phyloP scores from a whole-genome alignment of 2,797 vertebrate genomes.

The Danio albolineatus region DNA sequence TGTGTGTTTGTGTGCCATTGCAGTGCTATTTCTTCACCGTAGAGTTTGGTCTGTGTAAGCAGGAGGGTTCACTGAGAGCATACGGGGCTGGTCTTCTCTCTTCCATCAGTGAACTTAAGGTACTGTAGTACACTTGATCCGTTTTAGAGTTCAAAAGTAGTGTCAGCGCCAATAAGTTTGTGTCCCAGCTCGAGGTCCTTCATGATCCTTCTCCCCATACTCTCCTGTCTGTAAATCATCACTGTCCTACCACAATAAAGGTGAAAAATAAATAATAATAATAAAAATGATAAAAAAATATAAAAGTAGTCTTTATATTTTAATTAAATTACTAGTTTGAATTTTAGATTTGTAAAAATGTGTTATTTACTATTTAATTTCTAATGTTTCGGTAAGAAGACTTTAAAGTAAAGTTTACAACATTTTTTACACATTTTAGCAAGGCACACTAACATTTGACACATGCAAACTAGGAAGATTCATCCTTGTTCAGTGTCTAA shows the following conservation, averaged over 20 bases:
- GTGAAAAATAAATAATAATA: no score
- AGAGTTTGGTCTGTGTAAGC: conserved; percentile 97
- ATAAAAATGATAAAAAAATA: no score
- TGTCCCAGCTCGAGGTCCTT: no score
- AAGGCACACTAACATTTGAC: no score
- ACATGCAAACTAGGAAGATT: no score
- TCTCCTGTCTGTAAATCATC: no score
- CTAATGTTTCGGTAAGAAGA: background rate
- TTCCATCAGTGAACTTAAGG: conserved; percentile 94
- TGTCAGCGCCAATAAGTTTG: no score
- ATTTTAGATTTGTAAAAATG: background rate
- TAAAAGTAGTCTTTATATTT: background rate
- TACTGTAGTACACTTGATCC: conserved; percentile 49
- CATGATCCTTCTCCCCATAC: no score
- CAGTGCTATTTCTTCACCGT: conserved; percentile 99
- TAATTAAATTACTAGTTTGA: background rate
- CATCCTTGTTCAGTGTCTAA: no score
- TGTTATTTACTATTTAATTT: background rate
- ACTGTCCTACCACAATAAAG: no score
- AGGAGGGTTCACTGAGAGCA: conserved; percentile 92
- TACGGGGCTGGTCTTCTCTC: conserved; percentile 98
- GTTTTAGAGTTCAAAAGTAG: background rate
- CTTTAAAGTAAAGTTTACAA: no score
- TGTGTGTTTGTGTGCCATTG: conserved; percentile 46
- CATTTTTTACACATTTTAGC: no score